phyloP scores from a whole-genome alignment of 2,888 invertebrate genomes.

The Xestia sexstrigata region DNA sequence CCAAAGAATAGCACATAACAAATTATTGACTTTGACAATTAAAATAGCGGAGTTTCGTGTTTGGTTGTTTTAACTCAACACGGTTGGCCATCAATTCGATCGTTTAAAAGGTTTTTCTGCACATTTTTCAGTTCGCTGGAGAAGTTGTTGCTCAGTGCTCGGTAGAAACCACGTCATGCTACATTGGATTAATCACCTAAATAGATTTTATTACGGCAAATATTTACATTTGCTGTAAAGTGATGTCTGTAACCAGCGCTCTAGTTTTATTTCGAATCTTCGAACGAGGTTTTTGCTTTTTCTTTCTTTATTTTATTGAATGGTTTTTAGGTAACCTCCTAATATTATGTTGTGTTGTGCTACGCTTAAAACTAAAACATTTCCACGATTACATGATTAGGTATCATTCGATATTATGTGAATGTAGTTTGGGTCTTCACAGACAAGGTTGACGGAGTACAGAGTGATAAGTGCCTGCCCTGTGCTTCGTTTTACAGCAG shows the following conservation, averaged over 20 bases:
- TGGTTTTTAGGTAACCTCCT: constrained; percentile 48
- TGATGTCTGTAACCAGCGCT: constrained; percentile 73
- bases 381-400: constrained; percentile 24
- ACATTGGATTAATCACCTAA: constrained; percentile 84
- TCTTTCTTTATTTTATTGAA: constrained; percentile 52
- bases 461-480: neutral
- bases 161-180: constrained; percentile 77
- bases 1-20: constrained; percentile 59
- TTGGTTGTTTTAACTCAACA: constrained; percentile 68
- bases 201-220: constrained; percentile 86
- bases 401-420: constrained; percentile 7
- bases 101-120: constrained; percentile 67
- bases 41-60: constrained; percentile 52
- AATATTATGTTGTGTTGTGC: constrained; percentile 45
- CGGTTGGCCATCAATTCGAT: constrained; percentile 62
- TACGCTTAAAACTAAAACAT: constrained; percentile 21
- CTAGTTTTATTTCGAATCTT: constrained; percentile 71
- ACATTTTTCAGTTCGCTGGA: constrained; percentile 61
- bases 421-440: neutral
- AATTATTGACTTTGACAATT: constrained; percentile 57
- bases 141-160: constrained; percentile 59
- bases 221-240: constrained; percentile 83
- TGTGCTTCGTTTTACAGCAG: neutral
- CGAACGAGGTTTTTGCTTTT: constrained; percentile 51
- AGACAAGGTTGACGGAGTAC: neutral